Evolutionary conservation across 64 coral and sea anemone species (phyloP), one percentile per base, ranked within the genome.

Genomic region (Actinia equina): DNA sequence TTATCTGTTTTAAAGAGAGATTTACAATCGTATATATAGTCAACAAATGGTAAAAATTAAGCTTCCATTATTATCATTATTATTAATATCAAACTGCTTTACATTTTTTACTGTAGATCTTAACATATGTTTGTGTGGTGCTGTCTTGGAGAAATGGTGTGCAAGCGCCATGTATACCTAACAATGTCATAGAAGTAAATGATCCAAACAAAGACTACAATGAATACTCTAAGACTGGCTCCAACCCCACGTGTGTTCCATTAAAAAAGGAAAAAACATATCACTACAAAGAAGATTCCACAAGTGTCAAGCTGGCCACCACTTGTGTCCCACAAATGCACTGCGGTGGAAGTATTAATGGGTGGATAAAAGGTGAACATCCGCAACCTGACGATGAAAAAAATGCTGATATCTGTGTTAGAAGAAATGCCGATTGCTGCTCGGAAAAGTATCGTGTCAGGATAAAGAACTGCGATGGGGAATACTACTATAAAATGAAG

Each of bases 401-500:
- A n/a, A 59, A 70, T 42, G 18, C 15, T 16, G 56, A 17, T 22
- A 20, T 87, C 15, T 87, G 86, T 43, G 26, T 45, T 16, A 26
- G 9, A 22, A 59, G 27, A 19, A 11, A 14, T 7, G 4, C 5
- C 0, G n/a, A n/a, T 17, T n/a, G 17, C 22, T 87, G 86, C 43
- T 0, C 20, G 11, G 10, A 79, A 10, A 19, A 42, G 13, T 5
- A 54, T 14, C 10, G 37, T 16, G 77, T 87, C 18, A n/a, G 79
- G 13, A 41, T 87, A n/a, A 59, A 76, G 11, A 87, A 58, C 19
- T 87, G 86, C 2, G 71, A 43, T 42, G 52, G 16, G 1, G 58
- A 77, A 20, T 87, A 78, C 41, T 11, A 76, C 52, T 87, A 87
- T 25, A 87, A 87, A 54, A n/a, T 58, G 23, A 30, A 49, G 20